Conservation (phyloP, 2,888 invertebrate genomes). For the Temnothorax ravouxi region DNA sequence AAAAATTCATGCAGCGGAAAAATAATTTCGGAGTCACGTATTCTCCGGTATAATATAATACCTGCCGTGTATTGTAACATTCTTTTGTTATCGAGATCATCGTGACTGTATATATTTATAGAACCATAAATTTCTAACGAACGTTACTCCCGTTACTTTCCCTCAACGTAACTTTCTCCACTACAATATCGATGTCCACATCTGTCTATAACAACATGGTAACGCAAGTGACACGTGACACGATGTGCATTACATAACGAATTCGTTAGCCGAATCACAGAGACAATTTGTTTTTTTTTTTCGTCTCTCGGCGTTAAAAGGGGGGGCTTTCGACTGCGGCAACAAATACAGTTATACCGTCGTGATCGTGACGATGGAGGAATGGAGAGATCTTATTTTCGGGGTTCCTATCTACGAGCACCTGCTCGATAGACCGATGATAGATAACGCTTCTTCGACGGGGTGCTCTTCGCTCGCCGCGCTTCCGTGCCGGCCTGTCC, state of each 20-base stretch:
- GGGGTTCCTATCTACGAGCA: slow-evolving; percentile 70
- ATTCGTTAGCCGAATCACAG: slow-evolving; percentile 5
- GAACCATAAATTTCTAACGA: neutral
- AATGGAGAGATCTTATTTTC: slow-evolving; percentile 31
- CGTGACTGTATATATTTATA: neutral
- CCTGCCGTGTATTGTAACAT: neutral
- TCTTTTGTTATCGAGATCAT: neutral
- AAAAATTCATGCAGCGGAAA: slow-evolving; percentile 15
- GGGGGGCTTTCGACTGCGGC: too few species aligned
- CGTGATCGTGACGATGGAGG: neutral
- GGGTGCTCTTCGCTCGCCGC: slow-evolving; percentile 41
- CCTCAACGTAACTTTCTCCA: slow-evolving; percentile 14
- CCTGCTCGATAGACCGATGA: slow-evolving; percentile 74
- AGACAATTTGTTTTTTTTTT: neutral
- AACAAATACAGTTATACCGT: neutral
- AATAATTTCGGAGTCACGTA: slow-evolving; percentile 26
- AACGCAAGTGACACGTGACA: slow-evolving; percentile 16
- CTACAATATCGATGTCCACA: slow-evolving; percentile 14
- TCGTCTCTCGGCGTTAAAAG: neutral
- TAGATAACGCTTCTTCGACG: slow-evolving; percentile 72
- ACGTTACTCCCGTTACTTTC: neutral
- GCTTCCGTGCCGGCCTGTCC: slow-evolving; percentile 46
- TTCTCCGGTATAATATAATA: neutral
- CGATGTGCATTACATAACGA: slow-evolving; percentile 19
- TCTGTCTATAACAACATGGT: neutral